Base-by-base conservation (phyloP, 1,140 invertebrate species). In the Hydropsyche tenuis region DNA sequence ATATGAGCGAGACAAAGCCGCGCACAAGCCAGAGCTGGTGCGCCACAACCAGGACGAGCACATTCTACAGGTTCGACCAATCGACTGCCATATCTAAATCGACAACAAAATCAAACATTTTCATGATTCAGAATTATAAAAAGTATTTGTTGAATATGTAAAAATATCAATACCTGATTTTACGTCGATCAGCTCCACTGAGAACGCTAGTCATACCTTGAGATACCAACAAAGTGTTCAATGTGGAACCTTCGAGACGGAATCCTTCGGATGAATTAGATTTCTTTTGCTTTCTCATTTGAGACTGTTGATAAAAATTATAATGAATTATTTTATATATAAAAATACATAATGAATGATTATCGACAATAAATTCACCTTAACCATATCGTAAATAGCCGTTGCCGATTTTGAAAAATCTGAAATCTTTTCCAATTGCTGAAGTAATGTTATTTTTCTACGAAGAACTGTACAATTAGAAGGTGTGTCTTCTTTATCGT, bases 1-100 rank as follows among this genome's bases (percentile, higher is more conserved):
- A 97, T 94, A 84, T 97, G 96, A 69, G 89, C 85, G 16, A 91
- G 84, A 81, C 95, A 97, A 80, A 96, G 92, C 22, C 92, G 89
- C 0, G 91, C 90, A 79, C 92, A 94, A 0, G 95, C 94, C 78
- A 97, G 81, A n/a, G 91, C 91, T 1, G 83, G 80, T 68, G 88
- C 87, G 7, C 81, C 82, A 81, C 93, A 94, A 20, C 83, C 74
- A 1, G 64, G 37, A 11, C 20, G 22, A 37, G 45, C 63, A 60
- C 74, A 78, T 14, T 7, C 25, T 82, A 16, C 85, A 80, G 0
- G 78, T 79, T 16, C 81, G 79, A 69, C 82, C 83, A 6, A 56
- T 73, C 11, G 80, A 46, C 71, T 48, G 0, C 73, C 71, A 30
- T 46, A 51, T 60, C 76, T 77, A 45, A 25, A 72, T 20, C 18